Evolutionary conservation across 2,888 invertebrate genomes (phyloP).

Genomic region (Creontiades dilutus): DNA sequence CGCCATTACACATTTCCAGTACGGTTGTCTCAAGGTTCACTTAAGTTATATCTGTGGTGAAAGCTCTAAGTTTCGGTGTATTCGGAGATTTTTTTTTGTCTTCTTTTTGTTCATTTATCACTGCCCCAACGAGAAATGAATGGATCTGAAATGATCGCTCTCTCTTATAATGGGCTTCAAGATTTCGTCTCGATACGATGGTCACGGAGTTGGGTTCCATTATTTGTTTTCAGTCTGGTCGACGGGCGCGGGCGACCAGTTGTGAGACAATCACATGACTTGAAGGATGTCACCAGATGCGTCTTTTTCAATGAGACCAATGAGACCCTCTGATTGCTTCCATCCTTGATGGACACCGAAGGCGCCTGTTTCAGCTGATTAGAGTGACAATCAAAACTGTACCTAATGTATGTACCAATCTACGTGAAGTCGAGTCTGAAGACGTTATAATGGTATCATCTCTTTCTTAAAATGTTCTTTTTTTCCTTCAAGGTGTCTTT

Average conservation of each 20-base stretch:
- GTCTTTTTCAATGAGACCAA: constrained; percentile 33
- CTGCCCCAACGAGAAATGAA: constrained; percentile 19
- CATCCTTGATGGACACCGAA: not conserved
- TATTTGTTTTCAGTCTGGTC: not conserved
- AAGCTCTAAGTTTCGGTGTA: constrained; percentile 33
- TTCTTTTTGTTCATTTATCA: constrained; percentile 35
- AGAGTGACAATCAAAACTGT: no score
- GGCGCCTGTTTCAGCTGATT: no score
- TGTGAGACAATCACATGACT: not conserved
- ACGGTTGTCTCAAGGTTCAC: constrained; percentile 29
- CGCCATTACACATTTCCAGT: not conserved
- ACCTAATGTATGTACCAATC: no score
- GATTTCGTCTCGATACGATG: constrained; percentile 43
- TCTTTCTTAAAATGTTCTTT: no score
- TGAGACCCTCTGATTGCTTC: not conserved
- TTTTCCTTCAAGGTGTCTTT: no score
- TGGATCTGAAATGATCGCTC: constrained; percentile 39
- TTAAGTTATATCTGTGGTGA: constrained; percentile 45
- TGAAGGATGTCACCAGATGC: not conserved
- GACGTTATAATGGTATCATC: no score
- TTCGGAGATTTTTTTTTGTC: constrained; percentile 36
- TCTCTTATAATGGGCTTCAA: constrained; percentile 55
- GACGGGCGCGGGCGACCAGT: not conserved
- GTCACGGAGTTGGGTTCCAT: constrained; percentile 46
- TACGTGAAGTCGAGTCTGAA: no score